Base-by-base conservation (phyloP, 2,797 vertebrate species). In the Typhlichthys eigenmanni region DNA sequence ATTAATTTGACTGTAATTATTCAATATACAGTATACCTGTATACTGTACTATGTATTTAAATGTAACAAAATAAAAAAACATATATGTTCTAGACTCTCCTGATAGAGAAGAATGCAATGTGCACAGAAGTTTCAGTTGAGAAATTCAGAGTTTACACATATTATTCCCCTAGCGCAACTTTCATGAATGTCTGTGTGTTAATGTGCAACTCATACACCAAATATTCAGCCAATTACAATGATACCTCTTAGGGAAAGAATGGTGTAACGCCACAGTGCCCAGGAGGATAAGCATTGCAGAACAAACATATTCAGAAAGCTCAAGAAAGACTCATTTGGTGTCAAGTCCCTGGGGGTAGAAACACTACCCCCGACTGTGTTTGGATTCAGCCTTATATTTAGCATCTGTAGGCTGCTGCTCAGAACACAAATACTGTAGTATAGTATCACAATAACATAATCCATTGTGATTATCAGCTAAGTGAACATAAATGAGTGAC, bases 121-220 rank as follows among this genome's bases (percentile, higher is more conserved):
- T 38, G 51, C 64, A 16, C 66, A 71, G 45, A 73, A 83, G 84
- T 88, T 87, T 85, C 79, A 89, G 53, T 82, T 72, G 76, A 89
- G 82, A 68, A 84, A 77, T 60, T 75, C 70, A 66, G 76, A 81
- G 81, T 90, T 89, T 89, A 83, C 85, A 72, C 75, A 83, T 67
- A 16, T 19, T 5, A 12, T 75, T 81, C 77, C 81, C 79, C 75
- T 48, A 68, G 82, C 72, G 12, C 59, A 55, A 72, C 77, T 77
- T 70, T 71, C 66, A 72, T 13, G 4, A 80, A 72, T 24, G 77
- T 83, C 84, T 86, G 77, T 78, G 72, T 88, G 76, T 83, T 86
- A 87, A 90, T 88, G 82, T 83, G 89, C 79, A 90, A 89, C 51
- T 87, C 83, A 89, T 87, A 89, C 74, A 87, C 88, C 83, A 88